phyloP scores from a whole-genome alignment of 2,888 invertebrate genomes.

The Cataglyphis livida region DNA sequence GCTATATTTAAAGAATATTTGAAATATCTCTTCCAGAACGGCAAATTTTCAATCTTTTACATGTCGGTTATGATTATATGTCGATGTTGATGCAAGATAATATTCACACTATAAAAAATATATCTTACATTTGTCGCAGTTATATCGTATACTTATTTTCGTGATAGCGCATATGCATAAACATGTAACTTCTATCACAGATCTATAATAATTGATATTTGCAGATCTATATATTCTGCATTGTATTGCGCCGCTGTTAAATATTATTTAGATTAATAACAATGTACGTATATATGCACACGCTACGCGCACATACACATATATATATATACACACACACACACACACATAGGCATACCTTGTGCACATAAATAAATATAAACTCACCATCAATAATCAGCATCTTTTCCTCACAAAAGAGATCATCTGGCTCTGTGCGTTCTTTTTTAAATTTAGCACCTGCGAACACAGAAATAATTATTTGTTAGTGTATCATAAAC shows the following conservation, averaged over 20 bases:
- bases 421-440: constrained; percentile 83
- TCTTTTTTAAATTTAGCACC: constrained; percentile 84
- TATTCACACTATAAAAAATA: not conserved
- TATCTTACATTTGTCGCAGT: not conserved
- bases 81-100: not conserved
- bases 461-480: constrained; percentile 61
- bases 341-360: too few relatives aligned
- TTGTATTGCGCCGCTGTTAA: not conserved
- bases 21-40: not conserved
- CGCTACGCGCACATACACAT: too few relatives aligned
- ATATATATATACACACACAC: too few relatives aligned
- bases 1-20: not conserved
- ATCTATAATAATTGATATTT: not conserved
- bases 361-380: not conserved
- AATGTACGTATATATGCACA: not conserved
- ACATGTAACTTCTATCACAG: not conserved
- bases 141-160: not conserved
- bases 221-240: not conserved
- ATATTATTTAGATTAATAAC: not conserved
- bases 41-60: not conserved
- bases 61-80: not conserved
- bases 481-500: not conserved
- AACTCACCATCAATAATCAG: constrained; percentile 84
- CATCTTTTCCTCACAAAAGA: constrained; percentile 85
- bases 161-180: not conserved